phyloP scores from a whole-genome alignment of 2,113 vertebrate species.

The Turnix velox region DNA sequence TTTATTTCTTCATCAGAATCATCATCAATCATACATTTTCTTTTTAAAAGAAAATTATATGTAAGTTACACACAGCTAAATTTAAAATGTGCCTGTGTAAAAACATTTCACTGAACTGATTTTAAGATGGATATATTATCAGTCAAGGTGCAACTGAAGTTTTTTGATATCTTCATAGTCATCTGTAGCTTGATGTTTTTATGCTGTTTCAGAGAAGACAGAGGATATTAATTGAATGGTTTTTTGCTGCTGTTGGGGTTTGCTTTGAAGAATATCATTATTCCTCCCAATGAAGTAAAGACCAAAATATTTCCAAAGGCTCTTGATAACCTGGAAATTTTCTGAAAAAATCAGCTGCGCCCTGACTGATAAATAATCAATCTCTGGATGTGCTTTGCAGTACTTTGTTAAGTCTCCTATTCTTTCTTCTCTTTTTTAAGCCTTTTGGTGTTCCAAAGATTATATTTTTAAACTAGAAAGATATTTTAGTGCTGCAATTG shows the following conservation, averaged over 20 bases:
- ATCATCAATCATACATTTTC: not conserved
- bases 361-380: not conserved
- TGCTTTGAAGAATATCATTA: not conserved
- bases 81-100: not conserved
- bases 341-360: not conserved
- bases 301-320: not conserved
- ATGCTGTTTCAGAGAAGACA: not conserved
- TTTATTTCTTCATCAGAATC: not conserved
- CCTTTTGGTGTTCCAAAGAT: not conserved
- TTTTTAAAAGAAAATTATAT: not conserved
- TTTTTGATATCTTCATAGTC: not conserved
- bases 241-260: not conserved
- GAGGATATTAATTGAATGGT: not conserved
- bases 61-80: not conserved
- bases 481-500: not conserved
- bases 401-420: not conserved
- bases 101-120: not conserved
- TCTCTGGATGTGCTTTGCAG: not conserved
- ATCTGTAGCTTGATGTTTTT: not conserved
- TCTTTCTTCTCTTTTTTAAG: not conserved
- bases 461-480: not conserved
- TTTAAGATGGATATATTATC: not conserved
- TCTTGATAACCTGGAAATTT: not conserved
- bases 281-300: not conserved
- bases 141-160: not conserved